Evolutionary conservation across 2,888 invertebrate species (phyloP), one percentile per base, ranked within the genome.

Genomic region (Drosophila neonasuta): DNA sequence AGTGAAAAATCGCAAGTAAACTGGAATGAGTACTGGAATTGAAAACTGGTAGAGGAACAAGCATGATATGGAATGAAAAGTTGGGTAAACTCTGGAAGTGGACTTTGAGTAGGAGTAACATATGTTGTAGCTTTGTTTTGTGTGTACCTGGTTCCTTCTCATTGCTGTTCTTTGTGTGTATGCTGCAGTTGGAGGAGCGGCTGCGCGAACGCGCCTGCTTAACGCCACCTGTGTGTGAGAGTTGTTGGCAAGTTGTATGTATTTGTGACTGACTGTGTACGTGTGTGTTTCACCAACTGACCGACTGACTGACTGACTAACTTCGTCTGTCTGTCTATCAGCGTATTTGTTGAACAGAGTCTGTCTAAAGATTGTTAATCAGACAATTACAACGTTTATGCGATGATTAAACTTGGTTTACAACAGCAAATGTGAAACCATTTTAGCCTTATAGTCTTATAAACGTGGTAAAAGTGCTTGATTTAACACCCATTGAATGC

Each of bases 201-300:
- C 90, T 90, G 77, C 91, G 90, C 76, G 91, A 88, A 75, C 90
- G 90, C 77, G 91, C 91, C 80, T 91, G 91, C 77, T 91, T 91
- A 68, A 92, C 89, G 79, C 92, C 91, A 88, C 92, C 92, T 92
- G 85, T 81, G 82, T 76, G 77, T 77, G 80, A 74, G 68, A 74
- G 56, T 52, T 39, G 50, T 75, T 55, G 56, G 56, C 58, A 45
- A 45, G 29, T 42, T 59, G 24, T 51, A 42, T 44, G 17, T 10
- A n/a, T 32, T 13, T 56, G 45, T 36, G 15, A 24, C 11, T 36
- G 15, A 24, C 24, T 55, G 32, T 44, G 17, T 32, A 17, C n/a
- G 36, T 4, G 36, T n/a, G 36, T 36, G 36, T 32, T 8, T 32
- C 10, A 10, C 8, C 30, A 32, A 32, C 30, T 36, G n/a, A 36